Evolutionary conservation across 2,113 vertebrate genomes (phyloP), one percentile per base, ranked within the genome.

Genomic region (Plectropomus leopardus): DNA sequence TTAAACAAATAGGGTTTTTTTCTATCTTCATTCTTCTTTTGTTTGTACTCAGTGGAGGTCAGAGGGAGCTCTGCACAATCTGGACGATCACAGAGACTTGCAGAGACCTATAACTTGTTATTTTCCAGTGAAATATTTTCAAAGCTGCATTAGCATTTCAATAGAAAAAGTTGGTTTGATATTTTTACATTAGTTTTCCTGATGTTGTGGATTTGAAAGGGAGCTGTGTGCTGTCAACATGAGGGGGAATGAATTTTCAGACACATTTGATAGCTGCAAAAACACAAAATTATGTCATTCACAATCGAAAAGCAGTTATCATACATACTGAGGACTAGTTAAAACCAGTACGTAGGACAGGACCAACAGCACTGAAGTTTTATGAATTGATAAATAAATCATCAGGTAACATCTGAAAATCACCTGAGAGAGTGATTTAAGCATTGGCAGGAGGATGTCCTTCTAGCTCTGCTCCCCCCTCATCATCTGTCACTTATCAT

Each of bases 1-100:
- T 61, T 57, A 58, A 58, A 76, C 71, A 51, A 69, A 63, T 57
- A 40, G 9, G 9, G 16, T 34, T 30, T 26, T 72, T 75, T 58
- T 36, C 26, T 63, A 26, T 34, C 26, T 47, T 61, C 66, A 40
- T 40, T 40, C 36, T 40, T 40, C 36, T 40, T 40, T 40, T 40
- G 36, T 67, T 76, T 76, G 24, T 26, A 44, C 32, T 24, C 68
- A 9, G 40, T 3, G 32, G 44, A 65, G 74, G 55, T 73, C 54
- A 45, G 24, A 23, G 40, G 21, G n/a, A 44, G 24, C 16, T 19
- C 24, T 44, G 40, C 44, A 59, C 7, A 19, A 3, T 71, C 24
- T 45, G 23, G 15, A n/a, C 24, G 16, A 65, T 6, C 17, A 57
- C 17, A 57, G 7, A 28, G 16, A 54, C 14, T n/a, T 16, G 42